A percentile compares a stretch with the other conserved stretches of the same genome.
Evolutionary conservation across 2,797 vertebrate genomes (phyloP).

Genomic region (Sebastes nivosus): DNA sequence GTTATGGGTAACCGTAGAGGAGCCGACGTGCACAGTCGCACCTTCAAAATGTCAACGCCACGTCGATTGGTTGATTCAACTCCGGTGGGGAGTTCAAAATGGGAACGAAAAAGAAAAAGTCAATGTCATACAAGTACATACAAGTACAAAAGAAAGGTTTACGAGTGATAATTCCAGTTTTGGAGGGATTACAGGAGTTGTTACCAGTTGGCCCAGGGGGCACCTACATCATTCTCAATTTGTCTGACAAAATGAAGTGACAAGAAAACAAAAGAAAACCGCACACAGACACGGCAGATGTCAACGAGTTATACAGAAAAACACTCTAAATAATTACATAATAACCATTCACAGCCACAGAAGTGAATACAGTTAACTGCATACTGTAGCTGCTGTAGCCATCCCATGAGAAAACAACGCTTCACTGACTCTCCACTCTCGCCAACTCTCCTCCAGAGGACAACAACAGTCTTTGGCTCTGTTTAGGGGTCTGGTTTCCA

Average conservation of each 20-base stretch:
- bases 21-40: neutral
- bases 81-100: too few species aligned
- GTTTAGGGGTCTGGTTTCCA: constrained; percentile 40
- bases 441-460: constrained; percentile 20
- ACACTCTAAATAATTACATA: neutral
- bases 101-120: neutral
- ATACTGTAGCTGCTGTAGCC: constrained; percentile 12
- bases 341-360: neutral
- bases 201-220: neutral
- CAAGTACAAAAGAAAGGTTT: neutral
- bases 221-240: neutral
- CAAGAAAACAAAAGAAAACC: neutral
- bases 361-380: neutral
- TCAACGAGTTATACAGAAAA: neutral
- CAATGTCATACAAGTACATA: neutral
- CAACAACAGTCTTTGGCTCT: constrained; percentile 39
- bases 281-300: neutral
- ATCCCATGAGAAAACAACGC: constrained; percentile 22
- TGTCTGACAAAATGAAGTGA: neutral
- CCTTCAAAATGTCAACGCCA: neutral
- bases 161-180: neutral
- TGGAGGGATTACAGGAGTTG: neutral
- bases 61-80: neutral
- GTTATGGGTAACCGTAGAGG: neutral
- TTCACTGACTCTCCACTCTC: constrained; percentile 4